phyloP scores from a whole-genome alignment of 37 sponge, comb jelly and placozoan genomes.

The Spongia lamella region DNA sequence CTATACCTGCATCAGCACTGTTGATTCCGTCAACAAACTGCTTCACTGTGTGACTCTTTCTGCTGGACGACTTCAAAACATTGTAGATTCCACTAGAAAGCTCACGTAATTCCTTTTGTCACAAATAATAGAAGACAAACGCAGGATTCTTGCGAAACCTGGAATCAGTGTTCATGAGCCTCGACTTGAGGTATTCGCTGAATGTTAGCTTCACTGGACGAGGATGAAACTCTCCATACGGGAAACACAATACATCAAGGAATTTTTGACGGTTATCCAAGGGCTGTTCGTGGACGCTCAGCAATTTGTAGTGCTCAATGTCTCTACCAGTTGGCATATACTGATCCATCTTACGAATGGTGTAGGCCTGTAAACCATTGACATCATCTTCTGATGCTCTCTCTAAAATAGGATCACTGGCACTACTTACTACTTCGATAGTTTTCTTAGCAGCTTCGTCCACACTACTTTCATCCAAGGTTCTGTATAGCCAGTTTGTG shows the following conservation, averaged over 20 bases:
- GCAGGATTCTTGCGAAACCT: too few species aligned
- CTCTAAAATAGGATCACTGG: slow-evolving; percentile 17
- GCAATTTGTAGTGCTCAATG: slow-evolving; percentile 35
- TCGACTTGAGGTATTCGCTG: slow-evolving; percentile 43
- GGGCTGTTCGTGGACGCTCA: slow-evolving; percentile 12
- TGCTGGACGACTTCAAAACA: too few species aligned
- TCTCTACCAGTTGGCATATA: neutral
- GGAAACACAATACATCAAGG: slow-evolving; percentile 47
- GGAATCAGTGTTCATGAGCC: too few species aligned
- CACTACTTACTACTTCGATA: too few species aligned
- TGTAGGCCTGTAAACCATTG: slow-evolving; percentile 14
- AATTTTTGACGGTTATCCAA: slow-evolving; percentile 9
- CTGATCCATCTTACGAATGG: slow-evolving; percentile 17
- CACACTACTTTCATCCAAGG: slow-evolving; percentile 21
- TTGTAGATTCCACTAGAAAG: too few species aligned
- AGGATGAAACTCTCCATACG: slow-evolving; percentile 57
- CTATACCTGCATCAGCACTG: neutral
- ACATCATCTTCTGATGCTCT: slow-evolving; percentile 25
- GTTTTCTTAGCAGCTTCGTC: slow-evolving; percentile 35
- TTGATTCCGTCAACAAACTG: too few species aligned
- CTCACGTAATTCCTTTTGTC: too few species aligned
- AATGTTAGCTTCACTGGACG: slow-evolving; percentile 25
- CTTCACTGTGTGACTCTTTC: too few species aligned
- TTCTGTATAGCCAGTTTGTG: slow-evolving; percentile 34
- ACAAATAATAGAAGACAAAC: too few species aligned